A percentile compares a stretch with the other conserved stretches of the same genome.
phyloP scores from a whole-genome alignment of 2,797 vertebrate genomes.

The Poeciliopsis infans region DNA sequence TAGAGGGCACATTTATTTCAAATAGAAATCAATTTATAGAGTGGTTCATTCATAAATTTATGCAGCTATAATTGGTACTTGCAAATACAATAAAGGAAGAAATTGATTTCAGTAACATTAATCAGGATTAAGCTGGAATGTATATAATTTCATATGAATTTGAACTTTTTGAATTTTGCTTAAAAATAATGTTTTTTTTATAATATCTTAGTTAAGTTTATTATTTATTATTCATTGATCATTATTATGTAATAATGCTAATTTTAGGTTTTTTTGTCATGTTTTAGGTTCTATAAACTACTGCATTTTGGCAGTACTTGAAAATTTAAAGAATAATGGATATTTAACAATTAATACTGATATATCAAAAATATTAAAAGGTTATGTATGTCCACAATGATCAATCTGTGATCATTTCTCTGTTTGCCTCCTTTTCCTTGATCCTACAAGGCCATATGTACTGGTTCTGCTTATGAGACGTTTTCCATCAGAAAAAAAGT shows the following conservation, averaged over 20 bases:
- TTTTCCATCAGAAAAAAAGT: background rate
- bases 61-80: background rate
- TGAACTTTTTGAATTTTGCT: background rate
- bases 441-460: background rate
- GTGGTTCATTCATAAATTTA: constrained; percentile 9
- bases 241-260: background rate
- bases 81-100: background rate
- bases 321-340: background rate
- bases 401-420: constrained; percentile 22
- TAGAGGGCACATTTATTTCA: constrained; percentile 65
- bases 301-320: background rate
- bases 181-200: background rate
- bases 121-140: background rate
- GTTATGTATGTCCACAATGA: background rate
- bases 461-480: background rate
- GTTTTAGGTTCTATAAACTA: background rate
- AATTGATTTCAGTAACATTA: background rate
- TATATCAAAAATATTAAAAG: background rate
- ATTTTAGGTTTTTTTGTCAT: background rate
- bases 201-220: background rate
- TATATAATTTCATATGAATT: background rate
- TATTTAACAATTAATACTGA: background rate
- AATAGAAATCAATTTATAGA: constrained; percentile 49
- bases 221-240: background rate
- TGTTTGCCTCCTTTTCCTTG: background rate